Percentiles rank a stretch among this genome's conserved stretches.
Evolutionary conservation across 2,797 vertebrate species (phyloP).

Genomic region (Prunella strophiata): DNA sequence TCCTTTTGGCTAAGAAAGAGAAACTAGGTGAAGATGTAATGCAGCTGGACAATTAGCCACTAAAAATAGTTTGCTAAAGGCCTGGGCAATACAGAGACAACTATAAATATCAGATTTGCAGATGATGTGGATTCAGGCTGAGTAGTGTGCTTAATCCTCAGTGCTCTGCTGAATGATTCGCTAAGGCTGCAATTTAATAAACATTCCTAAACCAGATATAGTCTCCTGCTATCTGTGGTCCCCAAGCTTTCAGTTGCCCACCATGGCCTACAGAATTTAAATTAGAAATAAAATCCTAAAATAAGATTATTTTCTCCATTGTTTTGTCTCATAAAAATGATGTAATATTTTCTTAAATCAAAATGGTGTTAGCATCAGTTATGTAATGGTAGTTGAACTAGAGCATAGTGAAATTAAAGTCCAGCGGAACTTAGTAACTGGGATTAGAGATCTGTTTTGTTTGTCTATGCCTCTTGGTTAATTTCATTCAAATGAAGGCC

Average conservation of each 20-base stretch:
- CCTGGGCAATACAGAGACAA: neutral
- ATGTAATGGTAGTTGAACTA: neutral
- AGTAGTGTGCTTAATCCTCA: conserved; percentile 17
- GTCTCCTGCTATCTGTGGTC: neutral
- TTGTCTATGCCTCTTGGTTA: neutral
- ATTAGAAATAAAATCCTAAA: neutral
- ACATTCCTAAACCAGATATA: neutral
- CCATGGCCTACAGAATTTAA: neutral
- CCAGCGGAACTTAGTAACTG: neutral
- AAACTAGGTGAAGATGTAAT: conserved; percentile 52
- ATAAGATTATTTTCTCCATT: neutral
- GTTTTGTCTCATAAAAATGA: neutral
- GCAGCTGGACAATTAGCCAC: conserved; percentile 54
- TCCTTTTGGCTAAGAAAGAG: conserved; percentile 20
- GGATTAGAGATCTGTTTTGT: neutral
- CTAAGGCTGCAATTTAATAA: neutral
- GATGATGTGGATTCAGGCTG: neutral
- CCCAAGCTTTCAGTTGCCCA: neutral
- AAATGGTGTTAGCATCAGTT: neutral
- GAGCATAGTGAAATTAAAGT: neutral
- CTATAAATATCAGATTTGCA: neutral
- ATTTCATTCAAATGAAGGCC: neutral
- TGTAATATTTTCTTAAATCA: neutral
- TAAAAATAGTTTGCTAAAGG: conserved; percentile 58
- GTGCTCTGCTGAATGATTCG: neutral